Conservation (phyloP, 2,888 invertebrate species). For the Dyspetes luteomarginatus region DNA sequence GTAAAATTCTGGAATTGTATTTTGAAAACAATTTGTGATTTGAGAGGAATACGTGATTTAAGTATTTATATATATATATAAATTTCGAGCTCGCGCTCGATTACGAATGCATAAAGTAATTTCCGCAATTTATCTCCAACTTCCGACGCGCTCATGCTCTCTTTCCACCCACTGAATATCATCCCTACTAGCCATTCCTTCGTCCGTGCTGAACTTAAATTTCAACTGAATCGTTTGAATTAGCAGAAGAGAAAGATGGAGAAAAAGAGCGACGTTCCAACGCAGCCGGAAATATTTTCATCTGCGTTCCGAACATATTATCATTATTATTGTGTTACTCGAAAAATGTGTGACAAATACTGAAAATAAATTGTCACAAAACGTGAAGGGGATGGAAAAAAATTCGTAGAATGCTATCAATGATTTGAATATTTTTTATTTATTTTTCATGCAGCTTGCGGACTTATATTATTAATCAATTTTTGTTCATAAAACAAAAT, state of each 20-base stretch:
- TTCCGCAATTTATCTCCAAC: slow-evolving; percentile 57
- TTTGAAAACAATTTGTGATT: no score
- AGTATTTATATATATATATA: background rate
- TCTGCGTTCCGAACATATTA: background rate
- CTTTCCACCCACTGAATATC: background rate
- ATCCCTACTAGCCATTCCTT: background rate
- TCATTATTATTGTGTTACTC: background rate
- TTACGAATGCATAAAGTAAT: slow-evolving; percentile 61
- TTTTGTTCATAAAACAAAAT: no score
- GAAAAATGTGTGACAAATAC: no score
- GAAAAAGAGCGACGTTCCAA: background rate
- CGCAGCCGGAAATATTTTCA: background rate
- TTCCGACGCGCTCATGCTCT: slow-evolving; percentile 37
- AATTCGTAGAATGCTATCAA: no score
- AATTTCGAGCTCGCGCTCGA: background rate
- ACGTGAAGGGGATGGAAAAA: no score
- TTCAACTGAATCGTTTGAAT: slow-evolving; percentile 44
- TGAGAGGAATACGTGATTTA: no score
- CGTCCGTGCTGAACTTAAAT: slow-evolving; percentile 26
- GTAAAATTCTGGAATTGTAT: no score
- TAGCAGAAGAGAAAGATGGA: slow-evolving; percentile 41
- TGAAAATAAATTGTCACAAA: no score
- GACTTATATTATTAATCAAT: no score
- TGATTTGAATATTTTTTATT: no score
- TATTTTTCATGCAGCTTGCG: no score